phyloP scores from a whole-genome alignment of 2,797 vertebrate species.

The Thunnus albacares region DNA sequence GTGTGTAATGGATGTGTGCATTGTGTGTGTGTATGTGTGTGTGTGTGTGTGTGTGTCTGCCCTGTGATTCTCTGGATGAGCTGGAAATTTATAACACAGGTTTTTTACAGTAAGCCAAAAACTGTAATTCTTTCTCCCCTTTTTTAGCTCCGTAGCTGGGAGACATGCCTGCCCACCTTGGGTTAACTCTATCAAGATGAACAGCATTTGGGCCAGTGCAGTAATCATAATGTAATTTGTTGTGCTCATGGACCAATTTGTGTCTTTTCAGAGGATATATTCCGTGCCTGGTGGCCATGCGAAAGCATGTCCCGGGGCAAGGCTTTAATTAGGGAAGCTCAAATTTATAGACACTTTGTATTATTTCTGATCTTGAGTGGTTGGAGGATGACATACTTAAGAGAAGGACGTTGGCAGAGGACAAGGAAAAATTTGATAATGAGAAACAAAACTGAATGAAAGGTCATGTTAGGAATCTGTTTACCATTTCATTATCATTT shows the following conservation, averaged over 20 bases:
- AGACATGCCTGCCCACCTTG: conserved; percentile 63
- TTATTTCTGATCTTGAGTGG: conserved; percentile 80
- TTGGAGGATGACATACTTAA: conserved; percentile 75
- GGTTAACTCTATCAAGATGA: conserved; percentile 82
- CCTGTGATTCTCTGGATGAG: conserved; percentile 79
- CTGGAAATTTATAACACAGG: conserved; percentile 73
- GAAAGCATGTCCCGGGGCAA: conserved; percentile 62
- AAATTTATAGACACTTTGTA: conserved; percentile 81
- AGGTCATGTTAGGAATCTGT: conserved; percentile 79
- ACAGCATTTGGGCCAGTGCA: conserved; percentile 67
- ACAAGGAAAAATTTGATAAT: conserved; percentile 74
- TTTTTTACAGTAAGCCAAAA: conserved; percentile 70
- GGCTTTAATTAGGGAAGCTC: conserved; percentile 80
- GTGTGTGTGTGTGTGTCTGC: conserved; percentile 53
- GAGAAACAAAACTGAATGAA: conserved; percentile 78
- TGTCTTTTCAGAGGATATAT: conserved; percentile 70
- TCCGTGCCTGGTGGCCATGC: conserved; percentile 64
- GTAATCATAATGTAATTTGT: conserved; percentile 84
- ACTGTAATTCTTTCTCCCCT: conserved; percentile 70
- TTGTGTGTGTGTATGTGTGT: conserved; percentile 11
- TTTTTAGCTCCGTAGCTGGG: conserved; percentile 62
- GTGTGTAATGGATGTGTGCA: conserved; percentile 1
- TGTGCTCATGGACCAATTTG: conserved; percentile 78
- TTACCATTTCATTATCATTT: conserved; percentile 83
- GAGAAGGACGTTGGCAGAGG: conserved; percentile 68